These are phyloP conservation scores for Pyrgilauda ruficollis DNA, from an alignment of 2,113 vertebrate species.

Conservation along the genomic window DNA sequence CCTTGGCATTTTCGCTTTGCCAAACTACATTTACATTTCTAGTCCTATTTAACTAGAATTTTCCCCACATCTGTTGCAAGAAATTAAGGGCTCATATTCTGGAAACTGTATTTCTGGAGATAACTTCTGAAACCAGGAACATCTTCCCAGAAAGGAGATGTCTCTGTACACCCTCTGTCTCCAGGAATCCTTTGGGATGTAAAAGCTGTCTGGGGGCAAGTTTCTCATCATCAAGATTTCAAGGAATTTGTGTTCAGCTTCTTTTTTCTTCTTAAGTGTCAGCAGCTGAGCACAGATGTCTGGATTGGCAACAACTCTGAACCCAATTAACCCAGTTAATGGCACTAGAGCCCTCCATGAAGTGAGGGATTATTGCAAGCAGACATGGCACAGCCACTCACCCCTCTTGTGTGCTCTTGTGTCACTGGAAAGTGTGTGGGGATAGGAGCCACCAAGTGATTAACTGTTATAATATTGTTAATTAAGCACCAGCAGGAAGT, in stretches of 20 bases:
- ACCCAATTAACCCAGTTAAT: slow-evolving; percentile 68
- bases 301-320: slow-evolving; percentile 19
- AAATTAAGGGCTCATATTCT: not conserved
- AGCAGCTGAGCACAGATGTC: slow-evolving; percentile 44
- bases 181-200: not conserved
- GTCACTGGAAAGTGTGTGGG: not conserved
- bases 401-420: not conserved
- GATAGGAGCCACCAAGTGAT: not conserved
- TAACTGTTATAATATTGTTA: not conserved
- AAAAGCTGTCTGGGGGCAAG: not conserved
- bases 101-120: not conserved
- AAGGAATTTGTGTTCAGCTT: not conserved
- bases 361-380: slow-evolving; percentile 37
- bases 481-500: not conserved
- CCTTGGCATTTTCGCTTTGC: not conserved
- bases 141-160: not conserved
- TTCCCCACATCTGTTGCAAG: not conserved
- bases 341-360: slow-evolving; percentile 2
- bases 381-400: not conserved
- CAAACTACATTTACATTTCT: not conserved
- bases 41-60: not conserved
- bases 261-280: not conserved
- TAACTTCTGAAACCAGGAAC: not conserved
- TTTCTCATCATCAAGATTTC: not conserved
- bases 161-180: not conserved